Percentiles rank a stretch among this genome's conserved stretches.
Conservation (phyloP, 2,888 invertebrate genomes). For the Pollenia griseotomentosa region DNA sequence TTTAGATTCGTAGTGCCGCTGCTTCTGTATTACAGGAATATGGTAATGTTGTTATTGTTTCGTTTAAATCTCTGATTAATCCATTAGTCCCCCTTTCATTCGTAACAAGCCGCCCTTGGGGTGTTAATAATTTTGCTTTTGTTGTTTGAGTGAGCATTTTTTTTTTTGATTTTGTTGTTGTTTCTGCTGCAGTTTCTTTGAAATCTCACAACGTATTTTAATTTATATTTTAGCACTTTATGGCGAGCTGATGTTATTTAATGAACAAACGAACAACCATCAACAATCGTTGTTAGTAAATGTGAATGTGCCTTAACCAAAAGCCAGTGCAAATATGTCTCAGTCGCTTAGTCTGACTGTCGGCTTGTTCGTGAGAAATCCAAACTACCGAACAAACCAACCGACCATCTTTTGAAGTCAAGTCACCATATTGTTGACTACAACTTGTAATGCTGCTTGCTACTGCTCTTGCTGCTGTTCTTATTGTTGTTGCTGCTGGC, state of each 20-base stretch:
- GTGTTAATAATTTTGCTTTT: slow-evolving; percentile 67
- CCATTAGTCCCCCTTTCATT: slow-evolving; percentile 69
- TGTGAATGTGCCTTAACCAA: slow-evolving; percentile 10
- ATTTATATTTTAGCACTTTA: slow-evolving; percentile 73
- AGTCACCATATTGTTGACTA: slow-evolving; percentile 50
- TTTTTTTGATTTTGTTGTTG: neutral
- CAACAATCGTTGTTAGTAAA: slow-evolving; percentile 14
- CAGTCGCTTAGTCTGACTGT: neutral
- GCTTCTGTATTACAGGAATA: neutral
- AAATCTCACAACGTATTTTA: slow-evolving; percentile 66
- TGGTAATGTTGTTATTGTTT: neutral
- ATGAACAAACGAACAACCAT: slow-evolving; percentile 51
- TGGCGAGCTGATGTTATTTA: slow-evolving; percentile 62
- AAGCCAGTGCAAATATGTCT: slow-evolving; percentile 35
- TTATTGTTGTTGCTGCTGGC: slow-evolving; percentile 26
- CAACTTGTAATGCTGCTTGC: slow-evolving; percentile 46
- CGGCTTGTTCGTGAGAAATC: neutral
- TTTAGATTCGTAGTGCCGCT: neutral
- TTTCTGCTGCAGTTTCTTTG: slow-evolving; percentile 42
- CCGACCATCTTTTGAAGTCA: slow-evolving; percentile 31
- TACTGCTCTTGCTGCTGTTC: neutral
- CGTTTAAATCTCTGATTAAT: slow-evolving; percentile 71
- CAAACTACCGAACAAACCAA: slow-evolving; percentile 6
- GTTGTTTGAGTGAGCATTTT: neutral
- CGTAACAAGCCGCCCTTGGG: slow-evolving; percentile 68